phyloP scores from a whole-genome alignment of 2,888 invertebrate species.

The Pyrocoelia pectoralis region DNA sequence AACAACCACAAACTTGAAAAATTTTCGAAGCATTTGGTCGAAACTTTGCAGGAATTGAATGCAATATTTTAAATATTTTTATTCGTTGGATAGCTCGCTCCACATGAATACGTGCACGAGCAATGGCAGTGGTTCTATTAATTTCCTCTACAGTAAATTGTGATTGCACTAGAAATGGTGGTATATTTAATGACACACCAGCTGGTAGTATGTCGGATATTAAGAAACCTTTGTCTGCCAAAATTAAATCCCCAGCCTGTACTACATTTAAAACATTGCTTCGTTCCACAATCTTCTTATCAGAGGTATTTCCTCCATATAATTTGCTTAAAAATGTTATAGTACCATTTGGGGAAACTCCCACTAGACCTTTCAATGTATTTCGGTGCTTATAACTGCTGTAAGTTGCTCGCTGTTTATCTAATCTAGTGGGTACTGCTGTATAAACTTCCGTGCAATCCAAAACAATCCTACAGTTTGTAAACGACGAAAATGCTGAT shows the following conservation, averaged over 20 bases:
- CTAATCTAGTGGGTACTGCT: slow-evolving; percentile 21
- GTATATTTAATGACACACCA: slow-evolving; percentile 43
- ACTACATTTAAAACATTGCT: slow-evolving; percentile 38
- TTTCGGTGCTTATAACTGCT: background rate
- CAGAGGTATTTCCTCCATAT: background rate
- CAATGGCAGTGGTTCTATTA: slow-evolving; percentile 36
- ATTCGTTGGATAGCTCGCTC: slow-evolving; percentile 42
- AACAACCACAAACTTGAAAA: slow-evolving; percentile 12
- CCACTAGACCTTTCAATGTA: slow-evolving; percentile 34
- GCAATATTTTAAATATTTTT: slow-evolving; percentile 31
- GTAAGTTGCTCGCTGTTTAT: background rate
- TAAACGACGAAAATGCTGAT: background rate
- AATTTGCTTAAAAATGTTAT: background rate
- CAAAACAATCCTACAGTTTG: background rate
- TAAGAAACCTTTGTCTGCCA: slow-evolving; percentile 45
- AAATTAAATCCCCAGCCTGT: slow-evolving; percentile 39
- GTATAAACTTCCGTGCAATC: background rate
- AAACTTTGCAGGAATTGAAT: background rate
- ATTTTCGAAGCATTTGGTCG: background rate
- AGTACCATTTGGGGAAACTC: slow-evolving; percentile 27
- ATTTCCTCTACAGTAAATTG: slow-evolving; percentile 41
- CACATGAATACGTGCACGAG: slow-evolving; percentile 41
- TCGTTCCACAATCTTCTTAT: slow-evolving; percentile 25
- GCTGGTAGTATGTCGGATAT: slow-evolving; percentile 40
- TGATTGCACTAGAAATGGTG: slow-evolving; percentile 37